Evolutionary conservation across 1,140 invertebrate genomes (phyloP), one percentile per base, ranked within the genome.

Genomic region (Dreissena rostriformis): DNA sequence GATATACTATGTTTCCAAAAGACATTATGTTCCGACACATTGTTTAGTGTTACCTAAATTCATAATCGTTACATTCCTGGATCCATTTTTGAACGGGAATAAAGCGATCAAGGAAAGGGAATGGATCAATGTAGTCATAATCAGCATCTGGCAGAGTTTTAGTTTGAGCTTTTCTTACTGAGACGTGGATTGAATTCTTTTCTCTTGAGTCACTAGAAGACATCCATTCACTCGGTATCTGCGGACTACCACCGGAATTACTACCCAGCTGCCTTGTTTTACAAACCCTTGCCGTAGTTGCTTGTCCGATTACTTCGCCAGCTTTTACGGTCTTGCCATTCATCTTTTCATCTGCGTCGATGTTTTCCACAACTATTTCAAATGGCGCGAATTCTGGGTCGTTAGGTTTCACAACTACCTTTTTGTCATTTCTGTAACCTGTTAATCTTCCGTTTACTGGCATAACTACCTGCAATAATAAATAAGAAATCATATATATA

Each of bases 111-210:
- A 80, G 15, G 39, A 80, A 80, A n/a, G 78, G 57, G 2, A 17
- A 39, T 4, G 78, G 78, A 51, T 80, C 78, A 22, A 29, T 71
- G n/a, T 80, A 80, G n/a, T 78, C 75, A 52, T 78, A 78, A 78
- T 78, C 75, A 14, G 57, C 75, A 53, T 78, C 75, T 0, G 24
- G 15, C 2, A 24, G 29, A 0, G 4, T 17, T 19, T 66, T 19
- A 14, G 52, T 22, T 29, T 52, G 17, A 12, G 63, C 14, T 2
- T 51, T 15, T 52, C 75, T 28, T 39, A 39, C 39, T 39, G 39
- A 39, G 39, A 39, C 39, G 39, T 39, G 39, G 39, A 39, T 39
- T 2, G 39, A 39, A 39, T 39, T 39, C 39, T 39, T 39, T 5
- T 39, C 39, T 39, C 39, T 39, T 5, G 39, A 39, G 39, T 39